Conservation (phyloP, 2,888 invertebrate genomes). For the Hoplodrina ambigua region DNA sequence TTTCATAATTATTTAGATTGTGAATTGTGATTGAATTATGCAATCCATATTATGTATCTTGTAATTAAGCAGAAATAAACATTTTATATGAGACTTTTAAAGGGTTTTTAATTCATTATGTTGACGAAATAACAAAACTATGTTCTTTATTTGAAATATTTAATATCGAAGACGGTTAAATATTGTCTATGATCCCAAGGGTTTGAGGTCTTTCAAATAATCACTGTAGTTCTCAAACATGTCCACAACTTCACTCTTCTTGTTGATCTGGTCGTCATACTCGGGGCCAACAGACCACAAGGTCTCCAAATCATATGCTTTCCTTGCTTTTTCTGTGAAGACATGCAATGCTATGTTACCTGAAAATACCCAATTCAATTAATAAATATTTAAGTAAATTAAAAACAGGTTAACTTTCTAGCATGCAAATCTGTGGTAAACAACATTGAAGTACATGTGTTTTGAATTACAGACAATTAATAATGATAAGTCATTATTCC, state of each 20-base stretch:
- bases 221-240: conserved; percentile 92
- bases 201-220: conserved; percentile 92
- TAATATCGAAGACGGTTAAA: neutral
- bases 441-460: no score
- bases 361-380: conserved; percentile 75
- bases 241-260: conserved; percentile 91
- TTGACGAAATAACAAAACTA: conserved; percentile 7
- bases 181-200: conserved; percentile 80
- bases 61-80: conserved; percentile 89
- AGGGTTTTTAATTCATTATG: conserved; percentile 71
- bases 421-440: no score
- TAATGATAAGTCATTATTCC: no score
- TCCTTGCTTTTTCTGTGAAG: conserved; percentile 93
- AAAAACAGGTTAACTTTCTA: no score
- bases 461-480: no score
- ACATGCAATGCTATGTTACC: conserved; percentile 98
- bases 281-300: conserved; percentile 97
- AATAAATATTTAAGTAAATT: no score
- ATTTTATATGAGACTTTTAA: conserved; percentile 90
- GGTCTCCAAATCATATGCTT: conserved; percentile 96
- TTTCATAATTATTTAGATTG: conserved; percentile 76
- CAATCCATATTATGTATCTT: conserved; percentile 87
- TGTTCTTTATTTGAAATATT: conserved; percentile 20
- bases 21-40: conserved; percentile 83
- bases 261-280: conserved; percentile 93